Evolutionary conservation across 2,888 invertebrate genomes (phyloP).

Genomic region (Drosophila melanosoma): DNA sequence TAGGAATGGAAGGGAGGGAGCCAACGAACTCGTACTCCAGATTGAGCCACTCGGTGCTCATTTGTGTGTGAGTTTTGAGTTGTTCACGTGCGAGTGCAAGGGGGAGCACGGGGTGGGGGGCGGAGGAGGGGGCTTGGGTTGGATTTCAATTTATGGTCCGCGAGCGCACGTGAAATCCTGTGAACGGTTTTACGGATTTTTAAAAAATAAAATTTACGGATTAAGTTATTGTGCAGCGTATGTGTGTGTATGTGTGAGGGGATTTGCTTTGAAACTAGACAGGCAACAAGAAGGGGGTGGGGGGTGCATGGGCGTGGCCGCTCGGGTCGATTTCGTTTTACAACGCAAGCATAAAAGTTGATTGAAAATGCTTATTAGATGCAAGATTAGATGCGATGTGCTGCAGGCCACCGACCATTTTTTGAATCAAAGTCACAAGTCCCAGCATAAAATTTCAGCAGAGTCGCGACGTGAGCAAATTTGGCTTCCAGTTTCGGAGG

Average conservation of each 20-base stretch:
- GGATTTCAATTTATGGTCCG: conserved; percentile 76
- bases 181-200: conserved; percentile 76
- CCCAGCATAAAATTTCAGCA: conserved; percentile 74
- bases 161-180: conserved; percentile 64
- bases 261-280: conserved; percentile 29
- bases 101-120: neutral
- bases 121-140: conserved; percentile 19
- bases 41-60: conserved; percentile 13
- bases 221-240: conserved; percentile 80
- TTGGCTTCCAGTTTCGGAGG: conserved; percentile 45
- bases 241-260: conserved; percentile 17
- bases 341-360: conserved; percentile 83
- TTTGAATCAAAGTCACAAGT: conserved; percentile 62
- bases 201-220: conserved; percentile 82
- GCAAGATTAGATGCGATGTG: conserved; percentile 83
- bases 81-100: conserved; percentile 18
- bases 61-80: conserved; percentile 33
- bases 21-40: neutral
- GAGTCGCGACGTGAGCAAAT: conserved; percentile 80
- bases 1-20: neutral
- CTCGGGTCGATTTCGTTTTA: conserved; percentile 81
- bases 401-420: conserved; percentile 51
- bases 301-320: conserved; percentile 29
- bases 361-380: conserved; percentile 85
- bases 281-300: conserved; percentile 4